Percentiles rank a stretch among this genome's conserved stretches.
Evolutionary conservation across 2,888 invertebrate species (phyloP).

Genomic region (Idaea straminata): DNA sequence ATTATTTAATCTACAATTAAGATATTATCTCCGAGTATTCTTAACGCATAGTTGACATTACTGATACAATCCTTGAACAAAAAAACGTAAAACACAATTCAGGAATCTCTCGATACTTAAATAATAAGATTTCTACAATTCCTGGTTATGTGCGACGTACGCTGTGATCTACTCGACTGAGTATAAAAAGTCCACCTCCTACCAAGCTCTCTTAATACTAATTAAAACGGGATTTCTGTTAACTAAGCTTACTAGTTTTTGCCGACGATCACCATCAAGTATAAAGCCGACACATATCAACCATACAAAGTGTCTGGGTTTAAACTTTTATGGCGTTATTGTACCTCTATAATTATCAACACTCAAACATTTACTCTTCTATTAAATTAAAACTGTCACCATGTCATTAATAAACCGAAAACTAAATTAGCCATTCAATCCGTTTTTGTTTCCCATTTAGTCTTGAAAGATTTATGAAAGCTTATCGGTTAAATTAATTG

Average conservation of each 20-base stretch:
- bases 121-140: neutral
- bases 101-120: neutral
- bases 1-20: neutral
- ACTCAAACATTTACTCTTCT: neutral
- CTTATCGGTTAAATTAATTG: conserved; percentile 10
- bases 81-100: neutral
- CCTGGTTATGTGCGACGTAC: neutral
- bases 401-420: conserved; percentile 13
- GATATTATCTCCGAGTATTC: neutral
- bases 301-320: neutral
- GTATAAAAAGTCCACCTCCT: conserved; percentile 20
- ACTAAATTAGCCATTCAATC: conserved; percentile 15
- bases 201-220: conserved; percentile 24
- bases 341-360: conserved; percentile 1
- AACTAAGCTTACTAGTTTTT: conserved; percentile 27
- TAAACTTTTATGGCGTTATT: neutral
- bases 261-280: conserved; percentile 19
- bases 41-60: neutral
- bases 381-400: conserved; percentile 1
- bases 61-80: neutral
- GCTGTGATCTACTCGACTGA: conserved; percentile 19
- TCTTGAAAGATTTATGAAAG: conserved; percentile 16
- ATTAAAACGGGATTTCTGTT: conserved; percentile 25
- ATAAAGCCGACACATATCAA: conserved; percentile 9
- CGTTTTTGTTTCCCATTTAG: conserved; percentile 20